Base-by-base conservation (phyloP, 2,797 vertebrate species). In the Sparidentex hasta region DNA sequence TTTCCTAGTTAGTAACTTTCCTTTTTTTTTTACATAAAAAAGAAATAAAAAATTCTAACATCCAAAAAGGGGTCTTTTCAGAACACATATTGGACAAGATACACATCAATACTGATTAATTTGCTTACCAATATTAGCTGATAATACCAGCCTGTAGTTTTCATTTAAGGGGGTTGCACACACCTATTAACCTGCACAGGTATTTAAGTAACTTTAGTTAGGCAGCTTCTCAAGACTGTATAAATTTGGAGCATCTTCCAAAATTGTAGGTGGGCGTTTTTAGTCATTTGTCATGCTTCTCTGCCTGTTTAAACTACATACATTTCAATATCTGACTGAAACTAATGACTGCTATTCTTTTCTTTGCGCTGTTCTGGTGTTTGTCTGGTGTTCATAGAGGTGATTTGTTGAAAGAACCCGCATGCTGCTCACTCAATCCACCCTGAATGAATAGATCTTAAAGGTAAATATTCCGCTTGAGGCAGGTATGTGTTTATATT, bases 401-500 rank as follows among this genome's bases (percentile, higher is more conserved):
- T 51, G 20, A 5, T n/a, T 13, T 46, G 16, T 57, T 33, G n/a
- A 14, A 68, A 65, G 6, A 14, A 14, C 21, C 48, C 11, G n/a
- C 20, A 44, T 44, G 43, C 51, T 6, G 16, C 50, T 62, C 14
- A 11, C 54, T 69, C 8, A 38, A n/a, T 66, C 74, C n/a, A 59
- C 41, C 14, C 14, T 33, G 23, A 46, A 64, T 61, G 63, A 75
- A 69, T 65, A 58, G 13, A 70, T 58, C 21, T 59, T 70, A 20
- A 71, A 71, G 43, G 43, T 48, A 68, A 65, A 56, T 65, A 52
- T 55, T 76, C 12, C 67, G 0, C 27, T 27, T 25, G 3, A 43
- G 21, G 50, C 29, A 1, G 0, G 50, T 16, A 0, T 76, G 43
- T 73, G 82, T 82, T 76, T 78, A 87, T 48, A 55, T 75, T 78